Evolutionary conservation across 2,797 vertebrate genomes (phyloP), one percentile per base, ranked within the genome.

Genomic region (Sarcoramphus papa): DNA sequence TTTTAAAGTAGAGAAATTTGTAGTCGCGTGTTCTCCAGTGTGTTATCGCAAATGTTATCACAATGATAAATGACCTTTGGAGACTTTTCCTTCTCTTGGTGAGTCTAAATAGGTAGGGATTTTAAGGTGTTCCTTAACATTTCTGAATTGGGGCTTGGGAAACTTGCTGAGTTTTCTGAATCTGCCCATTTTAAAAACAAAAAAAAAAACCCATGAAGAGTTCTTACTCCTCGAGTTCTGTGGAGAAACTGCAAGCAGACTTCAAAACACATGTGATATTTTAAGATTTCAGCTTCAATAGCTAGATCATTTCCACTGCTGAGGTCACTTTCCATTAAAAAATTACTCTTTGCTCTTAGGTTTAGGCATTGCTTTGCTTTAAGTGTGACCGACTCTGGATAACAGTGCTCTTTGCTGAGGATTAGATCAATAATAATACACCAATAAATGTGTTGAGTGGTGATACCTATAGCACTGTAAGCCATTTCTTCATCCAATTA

Each of bases 171-270:
- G 95, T 92, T 96, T 96, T 92, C 91, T 62, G n/a, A 45, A 85
- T 80, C 62, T 86, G 87, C 94, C 95, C 8, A 0, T 94, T 95
- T 73, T 90, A 81, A 90, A 91, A 91, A 35, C 63, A 67, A 59
- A 62, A 43, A 70, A 65, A 76, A 70, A 63, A 74, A 51, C 62
- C 76, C 76, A 15, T 28, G 67, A 90, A 88, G 94, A 93, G 79
- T 88, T 91, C 67, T 17, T 84, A 86, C 73, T 96, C 85, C 90
- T 94, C 3, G 1, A 86, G 89, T 95, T 96, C 95, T 90, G 70
- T 92, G 90, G 94, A 90, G 82, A 88, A 96, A 83, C 95, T 92
- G 93, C 96, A 97, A 97, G 93, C 94, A 97, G 92, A 96, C 94
- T 96, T 96, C 91, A 88, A 96, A 95, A 95, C 89, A 88, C 84